Evolutionary conservation across 1,140 invertebrate species (phyloP).

Genomic region (Agrilus planipennis): DNA sequence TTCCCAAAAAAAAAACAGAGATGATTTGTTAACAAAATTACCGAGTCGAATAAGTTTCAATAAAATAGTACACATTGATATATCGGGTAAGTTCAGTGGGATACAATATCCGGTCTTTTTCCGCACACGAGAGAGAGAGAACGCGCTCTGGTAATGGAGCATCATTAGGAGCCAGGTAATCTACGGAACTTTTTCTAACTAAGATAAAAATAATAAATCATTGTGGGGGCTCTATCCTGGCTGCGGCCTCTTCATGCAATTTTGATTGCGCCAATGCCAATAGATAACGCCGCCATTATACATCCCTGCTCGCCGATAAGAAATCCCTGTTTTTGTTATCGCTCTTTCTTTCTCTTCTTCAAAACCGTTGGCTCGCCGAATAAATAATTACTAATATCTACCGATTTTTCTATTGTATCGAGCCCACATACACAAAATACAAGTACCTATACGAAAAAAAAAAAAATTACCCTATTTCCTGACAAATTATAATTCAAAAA

Average conservation of each 20-base stretch:
- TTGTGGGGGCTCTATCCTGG: constrained; percentile 17
- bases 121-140: constrained; percentile 12
- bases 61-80: constrained; percentile 3
- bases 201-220: constrained; percentile 29
- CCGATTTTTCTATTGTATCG: no score
- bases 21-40: no score
- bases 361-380: no score
- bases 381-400: no score
- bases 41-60: constrained; percentile 2
- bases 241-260: constrained; percentile 19
- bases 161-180: constrained; percentile 27
- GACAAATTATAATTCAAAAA: no score
- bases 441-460: no score
- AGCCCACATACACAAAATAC: no score
- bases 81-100: constrained; percentile 1
- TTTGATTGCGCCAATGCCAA: constrained; percentile 18
- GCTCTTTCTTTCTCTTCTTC: no score
- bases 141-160: constrained; percentile 21
- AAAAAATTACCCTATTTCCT: no score
- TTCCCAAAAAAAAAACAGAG: no score
- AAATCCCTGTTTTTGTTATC: no score
- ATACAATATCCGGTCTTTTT: constrained; percentile 8
- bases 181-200: constrained; percentile 20
- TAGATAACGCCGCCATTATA: constrained; percentile 15
- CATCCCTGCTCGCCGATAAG: no score